Conservation (phyloP, 2,113 vertebrate genomes). For the Myrmecobius fasciatus region DNA sequence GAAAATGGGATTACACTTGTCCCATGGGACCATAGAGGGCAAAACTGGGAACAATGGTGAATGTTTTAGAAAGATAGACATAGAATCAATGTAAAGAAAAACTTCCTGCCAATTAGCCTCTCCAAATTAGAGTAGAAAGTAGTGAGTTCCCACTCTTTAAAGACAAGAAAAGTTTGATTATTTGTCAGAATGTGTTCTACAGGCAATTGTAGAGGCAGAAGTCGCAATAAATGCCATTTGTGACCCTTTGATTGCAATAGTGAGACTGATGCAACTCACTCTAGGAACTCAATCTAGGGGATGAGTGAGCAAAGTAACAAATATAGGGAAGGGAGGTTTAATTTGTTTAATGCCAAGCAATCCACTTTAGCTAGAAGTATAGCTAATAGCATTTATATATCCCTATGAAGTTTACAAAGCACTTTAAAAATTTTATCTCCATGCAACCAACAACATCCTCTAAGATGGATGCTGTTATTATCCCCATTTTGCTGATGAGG, state of each 20-base stretch:
- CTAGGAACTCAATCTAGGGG: not conserved
- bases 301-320: not conserved
- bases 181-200: not conserved
- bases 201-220: not conserved
- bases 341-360: not conserved
- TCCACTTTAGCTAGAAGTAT: not conserved
- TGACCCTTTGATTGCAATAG: not conserved
- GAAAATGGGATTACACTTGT: no score
- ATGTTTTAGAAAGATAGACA: not conserved
- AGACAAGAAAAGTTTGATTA: not conserved
- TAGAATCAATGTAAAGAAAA: not conserved
- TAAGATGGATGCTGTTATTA: not conserved
- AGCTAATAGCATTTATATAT: not conserved
- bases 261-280: not conserved
- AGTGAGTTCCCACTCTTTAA: not conserved
- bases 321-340: not conserved
- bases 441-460: not conserved
- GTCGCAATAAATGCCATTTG: not conserved
- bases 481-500: not conserved
- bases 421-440: not conserved
- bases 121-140: not conserved
- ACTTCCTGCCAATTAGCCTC: not conserved
- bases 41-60: not conserved
- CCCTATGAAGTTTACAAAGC: not conserved
- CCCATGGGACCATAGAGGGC: no score